Evolutionary conservation across 2,888 invertebrate species (phyloP).

Genomic region (Plagodis pulveraria): DNA sequence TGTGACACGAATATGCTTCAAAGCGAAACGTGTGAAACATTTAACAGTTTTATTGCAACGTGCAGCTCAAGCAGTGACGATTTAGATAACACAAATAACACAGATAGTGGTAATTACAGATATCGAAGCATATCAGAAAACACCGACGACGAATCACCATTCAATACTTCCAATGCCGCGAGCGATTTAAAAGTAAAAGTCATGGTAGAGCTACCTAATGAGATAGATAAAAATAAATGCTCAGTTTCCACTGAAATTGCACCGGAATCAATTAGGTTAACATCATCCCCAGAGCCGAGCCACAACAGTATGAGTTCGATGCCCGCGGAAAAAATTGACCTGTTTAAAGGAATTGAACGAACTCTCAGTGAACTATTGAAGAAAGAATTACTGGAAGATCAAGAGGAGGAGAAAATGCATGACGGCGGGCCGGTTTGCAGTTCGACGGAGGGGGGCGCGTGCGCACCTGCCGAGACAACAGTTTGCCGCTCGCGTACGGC

Average conservation of each 20-base stretch:
- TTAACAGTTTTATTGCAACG: constrained; percentile 74
- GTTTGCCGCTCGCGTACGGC: constrained; percentile 83
- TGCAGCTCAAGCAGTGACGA: constrained; percentile 65
- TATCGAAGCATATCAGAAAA: constrained; percentile 66
- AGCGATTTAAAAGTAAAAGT: constrained; percentile 71
- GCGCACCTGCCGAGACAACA: constrained; percentile 79
- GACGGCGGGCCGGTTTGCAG: constrained; percentile 73
- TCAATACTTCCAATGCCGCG: constrained; percentile 57
- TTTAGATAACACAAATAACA: constrained; percentile 61
- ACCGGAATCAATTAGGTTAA: constrained; percentile 57
- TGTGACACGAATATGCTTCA: constrained; percentile 77
- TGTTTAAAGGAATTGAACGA: constrained; percentile 82
- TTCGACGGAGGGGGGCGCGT: constrained; percentile 76
- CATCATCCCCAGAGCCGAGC: constrained; percentile 67
- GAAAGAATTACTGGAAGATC: constrained; percentile 81
- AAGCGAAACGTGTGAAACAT: constrained; percentile 76
- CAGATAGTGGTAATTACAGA: constrained; percentile 62
- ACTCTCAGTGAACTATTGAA: constrained; percentile 83
- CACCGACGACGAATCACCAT: constrained; percentile 68
- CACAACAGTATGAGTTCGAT: constrained; percentile 51
- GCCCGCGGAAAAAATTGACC: constrained; percentile 73
- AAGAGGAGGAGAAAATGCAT: constrained; percentile 79
- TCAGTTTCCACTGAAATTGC: constrained; percentile 51
- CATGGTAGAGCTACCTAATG: constrained; percentile 60
- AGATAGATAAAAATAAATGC: constrained; percentile 51